Conservation (phyloP, 2,113 vertebrate species). For the Saimiri boliviensis region DNA sequence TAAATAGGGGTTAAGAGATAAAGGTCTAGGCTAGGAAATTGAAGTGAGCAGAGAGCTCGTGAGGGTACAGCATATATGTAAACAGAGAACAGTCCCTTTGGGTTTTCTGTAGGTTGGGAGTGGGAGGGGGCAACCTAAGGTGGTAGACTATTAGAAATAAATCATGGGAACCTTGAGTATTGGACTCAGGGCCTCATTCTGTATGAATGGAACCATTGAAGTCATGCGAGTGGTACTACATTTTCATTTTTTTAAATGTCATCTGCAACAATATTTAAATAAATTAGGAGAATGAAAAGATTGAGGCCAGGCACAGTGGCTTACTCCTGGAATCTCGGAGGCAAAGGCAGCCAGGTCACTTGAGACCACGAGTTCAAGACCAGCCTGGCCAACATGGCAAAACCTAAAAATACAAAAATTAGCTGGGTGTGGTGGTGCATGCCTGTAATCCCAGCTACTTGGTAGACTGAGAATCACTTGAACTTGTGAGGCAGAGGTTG, state of each 20-base stretch:
- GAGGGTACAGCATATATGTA: not conserved
- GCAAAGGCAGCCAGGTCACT: too few relatives aligned
- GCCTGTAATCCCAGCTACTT: too few relatives aligned
- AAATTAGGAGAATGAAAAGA: not conserved
- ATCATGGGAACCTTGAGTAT: not conserved
- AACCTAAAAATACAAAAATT: too few relatives aligned
- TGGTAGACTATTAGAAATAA: not conserved
- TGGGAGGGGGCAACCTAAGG: not conserved
- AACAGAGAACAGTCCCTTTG: not conserved
- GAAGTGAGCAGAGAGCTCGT: not conserved
- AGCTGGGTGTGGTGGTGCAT: too few relatives aligned
- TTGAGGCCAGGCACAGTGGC: not conserved
- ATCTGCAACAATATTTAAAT: not conserved
- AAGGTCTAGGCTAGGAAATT: not conserved
- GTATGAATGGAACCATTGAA: not conserved
- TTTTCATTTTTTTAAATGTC: not conserved
- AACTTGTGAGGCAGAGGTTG: too few relatives aligned
- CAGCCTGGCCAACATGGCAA: too few relatives aligned
- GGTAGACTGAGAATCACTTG: too few relatives aligned
- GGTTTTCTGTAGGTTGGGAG: not conserved
- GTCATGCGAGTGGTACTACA: not conserved
- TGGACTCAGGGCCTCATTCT: not conserved
- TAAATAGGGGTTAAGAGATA: not conserved
- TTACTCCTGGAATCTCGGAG: too few relatives aligned
- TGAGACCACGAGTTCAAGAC: too few relatives aligned